phyloP scores from a whole-genome alignment of 2,113 vertebrate species.

The Odobenus rosmarus region DNA sequence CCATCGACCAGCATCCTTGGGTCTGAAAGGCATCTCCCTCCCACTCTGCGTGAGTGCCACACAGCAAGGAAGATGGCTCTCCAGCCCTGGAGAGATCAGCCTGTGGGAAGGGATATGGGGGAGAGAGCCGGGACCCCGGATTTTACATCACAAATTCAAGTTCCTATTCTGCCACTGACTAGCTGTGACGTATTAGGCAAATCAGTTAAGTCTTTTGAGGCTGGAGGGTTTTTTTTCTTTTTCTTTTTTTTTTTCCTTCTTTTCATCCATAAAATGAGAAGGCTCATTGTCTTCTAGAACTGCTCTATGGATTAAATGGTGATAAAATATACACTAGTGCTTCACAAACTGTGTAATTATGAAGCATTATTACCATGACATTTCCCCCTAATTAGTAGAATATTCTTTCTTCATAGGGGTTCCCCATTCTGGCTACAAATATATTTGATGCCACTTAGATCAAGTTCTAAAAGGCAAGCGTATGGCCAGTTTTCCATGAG shows the following conservation, averaged over 20 bases:
- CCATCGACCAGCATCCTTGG: accelerated
- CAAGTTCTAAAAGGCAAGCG: background rate
- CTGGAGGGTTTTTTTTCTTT: background rate
- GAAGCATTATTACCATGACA: background rate
- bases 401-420: background rate
- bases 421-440: background rate
- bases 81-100: background rate
- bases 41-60: background rate
- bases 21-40: accelerated
- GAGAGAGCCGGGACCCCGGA: background rate
- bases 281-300: background rate
- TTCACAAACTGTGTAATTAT: background rate
- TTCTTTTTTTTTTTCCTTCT: background rate
- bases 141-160: background rate
- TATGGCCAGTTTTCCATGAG: background rate
- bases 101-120: accelerated
- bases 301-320: too few species aligned
- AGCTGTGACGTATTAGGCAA: background rate
- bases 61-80: background rate
- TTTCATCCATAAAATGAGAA: background rate
- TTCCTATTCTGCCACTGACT: background rate
- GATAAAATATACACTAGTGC: background rate
- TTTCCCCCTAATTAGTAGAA: background rate
- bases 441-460: background rate
- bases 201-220: background rate